Percentiles rank a stretch among this genome's conserved stretches.
phyloP scores from a whole-genome alignment of 2,888 invertebrate species.

The Cantharis nigra region DNA sequence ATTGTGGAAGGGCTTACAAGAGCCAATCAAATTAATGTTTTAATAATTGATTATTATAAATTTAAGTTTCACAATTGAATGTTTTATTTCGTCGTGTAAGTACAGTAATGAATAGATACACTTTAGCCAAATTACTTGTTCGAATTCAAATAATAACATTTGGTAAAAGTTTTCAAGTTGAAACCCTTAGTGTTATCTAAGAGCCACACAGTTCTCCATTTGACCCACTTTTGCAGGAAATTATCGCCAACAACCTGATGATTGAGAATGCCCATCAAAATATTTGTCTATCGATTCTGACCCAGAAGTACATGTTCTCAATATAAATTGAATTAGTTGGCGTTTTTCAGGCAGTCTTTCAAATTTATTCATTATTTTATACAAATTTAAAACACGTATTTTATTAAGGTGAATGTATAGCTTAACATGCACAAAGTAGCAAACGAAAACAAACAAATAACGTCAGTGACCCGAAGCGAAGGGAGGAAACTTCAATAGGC shows the following conservation, averaged over 20 bases:
- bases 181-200: not conserved
- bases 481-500: constrained; percentile 27
- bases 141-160: not conserved
- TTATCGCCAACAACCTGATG: not conserved
- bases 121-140: not conserved
- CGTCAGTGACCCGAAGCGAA: constrained; percentile 22
- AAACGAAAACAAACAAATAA: constrained; percentile 24
- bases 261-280: not conserved
- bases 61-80: no score
- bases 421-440: constrained; percentile 16
- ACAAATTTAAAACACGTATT: not conserved
- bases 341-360: not conserved
- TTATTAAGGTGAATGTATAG: constrained; percentile 17
- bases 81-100: no score
- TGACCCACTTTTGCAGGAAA: not conserved
- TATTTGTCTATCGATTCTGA: not conserved
- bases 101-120: not conserved
- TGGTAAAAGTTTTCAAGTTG: not conserved
- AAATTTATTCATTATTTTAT: not conserved
- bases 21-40: no score
- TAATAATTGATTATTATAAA: no score
- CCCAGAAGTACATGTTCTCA: not conserved
- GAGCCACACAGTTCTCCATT: not conserved
- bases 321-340: not conserved
- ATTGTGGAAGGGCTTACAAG: no score